Percentiles rank a stretch among this genome's conserved stretches.
These are phyloP conservation scores for Drosophila mimica DNA, from an alignment of 2,888 invertebrate genomes.

Conservation along the genomic window DNA sequence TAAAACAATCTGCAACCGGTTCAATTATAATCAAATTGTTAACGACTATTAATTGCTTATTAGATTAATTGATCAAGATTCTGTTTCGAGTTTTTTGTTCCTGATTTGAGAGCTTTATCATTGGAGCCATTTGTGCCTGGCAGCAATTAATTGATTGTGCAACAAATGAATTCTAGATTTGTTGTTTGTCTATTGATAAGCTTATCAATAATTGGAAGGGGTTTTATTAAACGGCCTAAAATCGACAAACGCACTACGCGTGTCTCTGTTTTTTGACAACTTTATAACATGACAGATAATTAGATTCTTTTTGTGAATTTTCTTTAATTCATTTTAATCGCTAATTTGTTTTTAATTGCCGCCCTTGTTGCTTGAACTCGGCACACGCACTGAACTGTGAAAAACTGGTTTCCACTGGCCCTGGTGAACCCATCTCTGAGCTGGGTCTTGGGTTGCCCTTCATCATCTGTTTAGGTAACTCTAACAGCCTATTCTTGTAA, in stretches of 20 bases:
- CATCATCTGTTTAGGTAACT: conserved; percentile 30
- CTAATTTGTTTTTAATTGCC: conserved; percentile 60
- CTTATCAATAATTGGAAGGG: conserved; percentile 32
- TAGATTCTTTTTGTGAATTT: conserved; percentile 8
- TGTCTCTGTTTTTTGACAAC: conserved; percentile 31
- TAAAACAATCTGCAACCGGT: conserved; percentile 58
- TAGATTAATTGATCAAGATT: conserved; percentile 57
- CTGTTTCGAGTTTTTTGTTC: not conserved
- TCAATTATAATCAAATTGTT: conserved; percentile 51
- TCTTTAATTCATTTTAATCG: conserved; percentile 13
- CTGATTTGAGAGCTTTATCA: conserved; percentile 2
- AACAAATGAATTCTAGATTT: conserved; percentile 6
- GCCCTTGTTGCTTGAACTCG: conserved; percentile 58
- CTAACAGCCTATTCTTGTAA: conserved; percentile 26
- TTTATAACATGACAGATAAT: conserved; percentile 34
- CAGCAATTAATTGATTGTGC: conserved; percentile 10
- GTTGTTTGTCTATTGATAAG: conserved; percentile 39
- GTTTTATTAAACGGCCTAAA: conserved; percentile 49
- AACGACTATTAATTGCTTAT: conserved; percentile 57
- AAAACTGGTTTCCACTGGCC: conserved; percentile 53
- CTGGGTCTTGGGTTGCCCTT: conserved; percentile 39
- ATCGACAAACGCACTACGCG: not conserved
- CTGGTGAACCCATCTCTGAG: conserved; percentile 14
- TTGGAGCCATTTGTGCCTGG: conserved; percentile 1
- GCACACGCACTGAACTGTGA: conserved; percentile 34